A percentile compares a stretch with the other conserved stretches of the same genome.
Conservation (phyloP, 2,797 vertebrate species). For the Kryptopterus vitreolus region DNA sequence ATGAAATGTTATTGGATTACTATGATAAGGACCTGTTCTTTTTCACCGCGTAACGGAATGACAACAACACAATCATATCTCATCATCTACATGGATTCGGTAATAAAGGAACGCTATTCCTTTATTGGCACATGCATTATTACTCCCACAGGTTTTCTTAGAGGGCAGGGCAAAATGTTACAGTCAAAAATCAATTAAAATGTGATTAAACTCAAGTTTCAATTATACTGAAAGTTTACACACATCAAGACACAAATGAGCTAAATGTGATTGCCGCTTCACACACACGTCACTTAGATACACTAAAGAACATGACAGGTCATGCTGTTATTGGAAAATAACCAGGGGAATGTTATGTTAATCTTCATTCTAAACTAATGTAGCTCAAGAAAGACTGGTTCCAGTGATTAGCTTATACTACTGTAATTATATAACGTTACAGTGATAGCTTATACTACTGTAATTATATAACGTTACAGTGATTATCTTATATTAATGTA, state of each 20-base stretch:
- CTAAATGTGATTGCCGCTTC: neutral
- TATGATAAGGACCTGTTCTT: constrained; percentile 60
- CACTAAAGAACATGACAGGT: neutral
- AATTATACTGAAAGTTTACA: neutral
- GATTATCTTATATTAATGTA: too few species aligned
- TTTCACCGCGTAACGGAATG: neutral
- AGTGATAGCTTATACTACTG: too few species aligned
- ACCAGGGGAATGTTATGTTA: neutral
- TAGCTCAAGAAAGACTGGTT: neutral
- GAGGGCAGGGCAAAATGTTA: neutral
- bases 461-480: too few species aligned
- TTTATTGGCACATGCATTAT: neutral
- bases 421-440: too few species aligned
- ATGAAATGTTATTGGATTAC: constrained; percentile 76
- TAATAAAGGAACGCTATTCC: constrained; percentile 4
- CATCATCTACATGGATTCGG: constrained; percentile 11
- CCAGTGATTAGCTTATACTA: too few species aligned
- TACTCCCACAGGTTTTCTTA: constrained; percentile 7
- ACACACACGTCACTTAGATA: neutral
- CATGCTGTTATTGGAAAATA: neutral
- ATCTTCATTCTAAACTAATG: neutral
- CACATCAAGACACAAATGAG: neutral
- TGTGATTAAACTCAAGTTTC: neutral
- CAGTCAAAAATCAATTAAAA: neutral
- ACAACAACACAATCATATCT: constrained; percentile 17